Base-by-base conservation (phyloP, 2,797 vertebrate species). In the Octomys mimax region DNA sequence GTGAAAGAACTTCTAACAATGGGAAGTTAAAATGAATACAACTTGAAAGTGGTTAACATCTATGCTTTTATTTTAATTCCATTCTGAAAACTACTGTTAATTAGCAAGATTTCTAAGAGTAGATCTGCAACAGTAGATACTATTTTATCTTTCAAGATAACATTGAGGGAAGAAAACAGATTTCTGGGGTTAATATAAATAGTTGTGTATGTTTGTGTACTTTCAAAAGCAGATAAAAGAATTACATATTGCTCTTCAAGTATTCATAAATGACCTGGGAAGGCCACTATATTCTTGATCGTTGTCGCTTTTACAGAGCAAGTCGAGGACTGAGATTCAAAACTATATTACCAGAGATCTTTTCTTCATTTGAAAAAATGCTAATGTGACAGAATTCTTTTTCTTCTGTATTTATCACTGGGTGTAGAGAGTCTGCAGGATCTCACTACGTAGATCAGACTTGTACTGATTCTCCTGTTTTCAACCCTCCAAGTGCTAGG, bases 331-430 rank as follows among this genome's bases (percentile, higher is more conserved):
- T 16, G 10, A 33, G 46, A n/a, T 2, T 54, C 18, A 6, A 13
- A 31, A 1, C 9, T 54, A 26, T 8, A 24, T 46, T 0, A 64
- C 49, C 2, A 3, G n/a, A 1, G 16, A 36, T 13, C 18, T 39
- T 85, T 49, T 21, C 73, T 78, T 78, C 14, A 22, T 31, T n/a
- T 64, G 26, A 33, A 86, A 71, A 83, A 42, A 70, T 36, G 64
- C 33, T 31, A 46, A 66, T 2, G 13, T 33, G 42, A 42, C 26
- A 24, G 52, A 66, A 46, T 16, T 2, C 3, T 2, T 54, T 54
- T 54, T 54, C 12, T 54, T 54, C 2, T 54, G 52, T 54, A 54
- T 54, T 54, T 54, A 54, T 10, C 3, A 16, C 52, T 2, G 52
- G 13, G 13, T 54, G 13, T 54, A 54, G 12, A 54, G 13, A 11